Evolutionary conservation across 2,113 vertebrate species (phyloP), one percentile per base, ranked within the genome.

Genomic region (Eulemur rufifrons): DNA sequence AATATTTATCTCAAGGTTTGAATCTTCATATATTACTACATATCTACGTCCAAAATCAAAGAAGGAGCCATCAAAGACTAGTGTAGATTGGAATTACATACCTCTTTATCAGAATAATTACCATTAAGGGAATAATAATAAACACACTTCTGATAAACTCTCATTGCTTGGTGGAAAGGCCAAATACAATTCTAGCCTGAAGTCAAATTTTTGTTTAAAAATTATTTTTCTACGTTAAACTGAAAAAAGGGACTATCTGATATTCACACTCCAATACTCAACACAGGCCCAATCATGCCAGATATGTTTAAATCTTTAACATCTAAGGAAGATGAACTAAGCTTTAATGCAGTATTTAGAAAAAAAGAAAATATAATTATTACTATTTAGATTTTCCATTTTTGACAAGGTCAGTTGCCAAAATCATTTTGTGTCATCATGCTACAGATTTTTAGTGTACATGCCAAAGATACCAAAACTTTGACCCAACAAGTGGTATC

Each of bases 141-240:
- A 97, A 92, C 13, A 42, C 5, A 47, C 13, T 91, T 95, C 18
- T 80, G n/a, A 76, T 76, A 47, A 83, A 92, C 42, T 76, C 8
- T 64, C 34, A 90, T 27, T 95, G 18, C 27, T 81, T 96, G 15
- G 13, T 86, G 78, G 13, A 80, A 94, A 77, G 64, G 32, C 13
- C 39, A 95, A 94, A 76, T 50, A 89, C 61, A 87, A 81, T 34
- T 98, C 66, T 95, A 94, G 37, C 29, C 56, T 86, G 59, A 50
- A 15, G 39, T 81, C 39, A 95, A 94, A 54, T 52, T 80, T 96
- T 81, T 91, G 73, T 64, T 93, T 85, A 93, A 47, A 93, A 95
- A 76, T 89, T 47, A 93, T 73, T 88, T 94, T 95, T 85, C 77
- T 76, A 76, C 6, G 20, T 92, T 63, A 93, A 82, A 86, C 21